Base-by-base conservation (phyloP, 2,888 invertebrate species). In the Oxycera nigricornis region DNA sequence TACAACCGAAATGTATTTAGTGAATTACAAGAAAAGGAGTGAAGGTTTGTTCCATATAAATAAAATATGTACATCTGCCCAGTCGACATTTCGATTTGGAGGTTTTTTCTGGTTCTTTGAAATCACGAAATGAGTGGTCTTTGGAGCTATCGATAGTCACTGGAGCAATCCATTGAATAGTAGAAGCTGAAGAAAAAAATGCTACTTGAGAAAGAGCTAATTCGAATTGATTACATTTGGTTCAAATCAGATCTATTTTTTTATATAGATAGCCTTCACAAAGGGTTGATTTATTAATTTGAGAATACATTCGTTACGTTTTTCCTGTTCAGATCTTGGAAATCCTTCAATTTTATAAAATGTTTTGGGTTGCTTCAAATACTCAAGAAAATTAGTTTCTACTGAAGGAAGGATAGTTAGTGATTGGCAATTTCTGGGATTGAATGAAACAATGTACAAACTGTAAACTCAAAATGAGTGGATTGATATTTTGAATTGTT, bases 11-110 rank as follows among this genome's bases (percentile, higher is more conserved):
- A 50, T 68, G 28, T 50, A 20, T 46, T 68, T 52, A 17, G 28
- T 50, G 28, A 20, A 20, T 50, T 50, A 30, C 11, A 30, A 52
- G 30, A 50, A 17, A 50, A 68, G 50, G 50, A 52, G 24, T n/a
- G n/a, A n/a, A n/a, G n/a, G n/a, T 28, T 46, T 26, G 28, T 17
- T 30, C 31, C 52, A 52, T 17, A 68, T 50, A 52, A 52, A 52
- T 68, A 68, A 52, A 28, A 52, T 68, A 52, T n/a, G n/a, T n/a
- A n/a, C n/a, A n/a, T 68, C 24, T 68, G 30, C 22, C n/a, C 4
- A 20, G 20, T 24, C n/a, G 28, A 68, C 31, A 52, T 46, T 68
- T 68, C 30, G 31, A 62, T n/a, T 30, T 62, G 7, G 14, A 22
- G 30, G 30, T 28, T 59, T 59, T 59, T 59, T 24, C 1, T 26